A percentile compares a stretch with the other conserved stretches of the same genome.
Evolutionary conservation across 2,888 invertebrate genomes (phyloP).

Genomic region (Agonopterix subpropinquella): DNA sequence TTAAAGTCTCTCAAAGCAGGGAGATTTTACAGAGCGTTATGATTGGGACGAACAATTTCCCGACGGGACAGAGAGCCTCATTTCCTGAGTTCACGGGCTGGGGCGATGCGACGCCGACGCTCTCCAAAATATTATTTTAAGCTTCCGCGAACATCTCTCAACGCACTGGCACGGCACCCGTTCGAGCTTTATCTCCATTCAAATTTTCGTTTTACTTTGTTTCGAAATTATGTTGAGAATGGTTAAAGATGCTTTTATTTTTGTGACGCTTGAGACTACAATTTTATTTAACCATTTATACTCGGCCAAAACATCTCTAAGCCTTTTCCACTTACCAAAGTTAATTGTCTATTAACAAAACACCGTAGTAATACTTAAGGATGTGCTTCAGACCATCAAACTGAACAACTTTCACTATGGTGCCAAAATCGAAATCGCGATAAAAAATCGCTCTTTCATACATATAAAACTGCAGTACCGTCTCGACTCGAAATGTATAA

Average conservation of each 20-base stretch:
- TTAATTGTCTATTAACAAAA: too few relatives aligned
- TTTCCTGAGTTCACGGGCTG: conserved; percentile 60
- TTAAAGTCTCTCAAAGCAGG: conserved; percentile 58
- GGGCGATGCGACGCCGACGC: conserved; percentile 46
- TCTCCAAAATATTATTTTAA: conserved; percentile 68
- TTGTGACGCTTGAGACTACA: conserved; percentile 5
- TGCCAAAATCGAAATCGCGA: too few relatives aligned
- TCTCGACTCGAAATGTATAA: too few relatives aligned
- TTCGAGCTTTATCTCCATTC: conserved; percentile 40
- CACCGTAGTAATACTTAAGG: too few relatives aligned
- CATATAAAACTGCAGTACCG: too few relatives aligned
- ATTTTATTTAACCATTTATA: too few relatives aligned
- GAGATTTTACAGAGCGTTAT: conserved; percentile 62
- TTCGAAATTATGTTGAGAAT: conserved; percentile 12
- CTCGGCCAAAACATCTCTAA: too few relatives aligned
- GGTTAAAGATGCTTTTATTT: conserved; percentile 8
- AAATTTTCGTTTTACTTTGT: conserved; percentile 32
- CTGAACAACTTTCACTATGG: too few relatives aligned
- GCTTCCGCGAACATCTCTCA: conserved; percentile 61
- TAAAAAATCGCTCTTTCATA: too few relatives aligned
- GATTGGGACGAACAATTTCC: conserved; percentile 71
- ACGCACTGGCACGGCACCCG: conserved; percentile 41
- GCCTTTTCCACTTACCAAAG: too few relatives aligned
- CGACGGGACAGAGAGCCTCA: conserved; percentile 66
- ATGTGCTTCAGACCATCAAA: too few relatives aligned